phyloP scores from a whole-genome alignment of 2,113 vertebrate genomes.

The Gobius niger region DNA sequence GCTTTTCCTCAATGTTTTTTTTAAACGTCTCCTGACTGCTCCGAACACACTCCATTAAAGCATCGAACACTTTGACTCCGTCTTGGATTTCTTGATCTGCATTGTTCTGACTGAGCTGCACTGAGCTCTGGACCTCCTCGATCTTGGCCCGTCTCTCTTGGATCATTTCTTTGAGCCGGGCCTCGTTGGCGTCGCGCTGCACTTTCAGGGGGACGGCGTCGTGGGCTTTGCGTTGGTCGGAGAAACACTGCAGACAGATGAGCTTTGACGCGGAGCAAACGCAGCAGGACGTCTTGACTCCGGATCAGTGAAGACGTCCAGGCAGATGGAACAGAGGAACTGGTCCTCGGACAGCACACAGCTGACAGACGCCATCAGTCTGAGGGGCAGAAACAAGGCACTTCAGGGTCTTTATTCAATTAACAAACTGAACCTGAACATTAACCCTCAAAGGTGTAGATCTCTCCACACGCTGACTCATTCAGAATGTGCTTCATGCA shows the following conservation, averaged over 20 bases:
- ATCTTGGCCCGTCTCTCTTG: background rate
- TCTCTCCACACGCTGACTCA: too few species aligned
- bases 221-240: background rate
- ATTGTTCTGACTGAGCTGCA: background rate
- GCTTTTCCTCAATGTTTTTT: too few species aligned
- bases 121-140: background rate
- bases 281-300: too few species aligned
- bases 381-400: too few species aligned
- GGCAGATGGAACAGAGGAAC: background rate
- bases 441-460: too few species aligned
- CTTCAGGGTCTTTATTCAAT: too few species aligned
- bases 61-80: background rate
- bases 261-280: background rate
- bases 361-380: background rate
- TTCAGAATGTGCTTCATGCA: too few species aligned
- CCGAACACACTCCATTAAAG: too few species aligned
- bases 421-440: too few species aligned
- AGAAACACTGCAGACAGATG: background rate
- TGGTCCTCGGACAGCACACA: background rate
- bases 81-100: background rate
- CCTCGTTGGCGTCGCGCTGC: background rate
- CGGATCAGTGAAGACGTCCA: background rate
- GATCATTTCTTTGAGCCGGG: background rate
- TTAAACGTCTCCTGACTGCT: too few species aligned
- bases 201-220: background rate